Evolutionary conservation across 2,888 invertebrate genomes (phyloP), one percentile per base, ranked within the genome.

Genomic region (Mesorhabditis belari): DNA sequence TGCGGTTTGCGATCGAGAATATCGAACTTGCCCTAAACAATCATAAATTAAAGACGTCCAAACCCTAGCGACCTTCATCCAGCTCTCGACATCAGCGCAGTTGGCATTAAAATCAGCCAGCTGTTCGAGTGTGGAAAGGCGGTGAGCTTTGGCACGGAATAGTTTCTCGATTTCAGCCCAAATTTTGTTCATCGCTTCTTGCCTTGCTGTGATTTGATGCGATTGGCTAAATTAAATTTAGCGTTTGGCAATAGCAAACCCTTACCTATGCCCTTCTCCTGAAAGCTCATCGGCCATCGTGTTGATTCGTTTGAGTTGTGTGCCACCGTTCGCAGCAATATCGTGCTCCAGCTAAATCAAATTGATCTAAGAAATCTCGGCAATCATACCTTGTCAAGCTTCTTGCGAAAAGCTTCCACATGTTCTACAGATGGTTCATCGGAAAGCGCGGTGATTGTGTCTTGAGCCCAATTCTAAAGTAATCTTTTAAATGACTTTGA

Each of bases 71-170:
- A 60, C 95, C 59, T 88, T 85, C 90, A 98, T 95, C 95, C 96
- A 96, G 80, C 93, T 93, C 70, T 89, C 87, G 0, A 94, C 91
- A 81, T 96, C 96, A 80, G 92, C 93, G 82, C 95, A 96, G 0
- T 92, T 91, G 59, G 93, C 89, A 80, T 92, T 88, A 85, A 95
- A 98, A 6, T 95, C 85, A 81, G 95, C 95, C 74, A 98, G 92
- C 79, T 91, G 88, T 2, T 90, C 90, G 2, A 92, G 91, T 0
- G 92, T 94, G 81, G 92, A 91, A 28, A 96, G 81, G 67, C 89
- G 92, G 82, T 90, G 90, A 79, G 94, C 94, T 80, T 75, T 63
- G 28, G 66, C 60, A 29, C 68, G 65, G 53, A 66, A 44, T 27
- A 70, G 65, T 26, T 60, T 60, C 61, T 75, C 75, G 28, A 77